Percentiles rank a stretch among this genome's conserved stretches.
Conservation (phyloP, 2,888 invertebrate genomes). For the Ditula angustiorana region DNA sequence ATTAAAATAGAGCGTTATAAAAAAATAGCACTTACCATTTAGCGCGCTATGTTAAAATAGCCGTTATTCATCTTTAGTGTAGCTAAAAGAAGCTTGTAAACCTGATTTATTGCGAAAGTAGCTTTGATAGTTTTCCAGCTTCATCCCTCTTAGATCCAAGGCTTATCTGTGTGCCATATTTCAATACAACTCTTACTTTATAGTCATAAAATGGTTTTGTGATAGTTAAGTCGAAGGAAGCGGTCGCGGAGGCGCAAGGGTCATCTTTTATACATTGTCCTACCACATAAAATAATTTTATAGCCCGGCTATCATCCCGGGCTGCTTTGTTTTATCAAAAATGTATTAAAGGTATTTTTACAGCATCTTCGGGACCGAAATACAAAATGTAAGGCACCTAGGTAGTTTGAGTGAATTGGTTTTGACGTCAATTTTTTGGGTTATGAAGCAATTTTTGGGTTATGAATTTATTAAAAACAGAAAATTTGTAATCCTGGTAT, state of each 20-base stretch:
- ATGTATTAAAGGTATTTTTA: slow-evolving; percentile 12
- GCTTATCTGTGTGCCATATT: neutral
- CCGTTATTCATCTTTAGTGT: no score
- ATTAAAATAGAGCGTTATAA: no score
- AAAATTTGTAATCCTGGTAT: no score
- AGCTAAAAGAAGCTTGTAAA: no score
- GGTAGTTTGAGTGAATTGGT: neutral
- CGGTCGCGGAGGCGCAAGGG: slow-evolving; percentile 41
- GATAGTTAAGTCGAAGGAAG: slow-evolving; percentile 47
- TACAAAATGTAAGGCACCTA: neutral
- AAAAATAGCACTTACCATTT: no score
- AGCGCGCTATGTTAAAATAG: no score
- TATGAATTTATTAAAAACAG: no score
- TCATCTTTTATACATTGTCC: slow-evolving; percentile 54
- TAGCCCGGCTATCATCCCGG: slow-evolving; percentile 42
- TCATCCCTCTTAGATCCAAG: neutral
- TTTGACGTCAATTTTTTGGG: no score
- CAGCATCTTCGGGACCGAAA: neutral
- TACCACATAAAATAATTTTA: slow-evolving; percentile 59
- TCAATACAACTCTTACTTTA: slow-evolving; percentile 30
- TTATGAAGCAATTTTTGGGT: no score
- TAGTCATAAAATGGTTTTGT: slow-evolving; percentile 52
- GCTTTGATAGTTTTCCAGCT: neutral
- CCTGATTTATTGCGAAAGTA: no score
- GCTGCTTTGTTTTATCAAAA: slow-evolving; percentile 26